A percentile compares a stretch with the other conserved stretches of the same genome.
phyloP scores from a whole-genome alignment of 2,113 vertebrate genomes.

The Macheiramphus alcinus region DNA sequence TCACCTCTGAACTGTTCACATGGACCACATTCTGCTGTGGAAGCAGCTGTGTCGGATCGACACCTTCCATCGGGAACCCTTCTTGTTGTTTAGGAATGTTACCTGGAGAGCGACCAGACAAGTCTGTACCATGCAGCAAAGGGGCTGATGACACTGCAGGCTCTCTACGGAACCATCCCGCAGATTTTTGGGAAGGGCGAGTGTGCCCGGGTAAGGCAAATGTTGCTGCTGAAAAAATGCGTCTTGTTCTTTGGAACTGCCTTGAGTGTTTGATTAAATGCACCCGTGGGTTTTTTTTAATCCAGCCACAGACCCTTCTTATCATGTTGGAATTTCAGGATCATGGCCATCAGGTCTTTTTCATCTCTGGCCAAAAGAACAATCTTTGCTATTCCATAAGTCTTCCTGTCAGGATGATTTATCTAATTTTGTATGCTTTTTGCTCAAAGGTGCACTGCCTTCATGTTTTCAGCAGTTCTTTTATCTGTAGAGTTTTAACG shows the following conservation, averaged over 20 bases:
- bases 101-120: slow-evolving; percentile 95
- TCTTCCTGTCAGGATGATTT: not conserved
- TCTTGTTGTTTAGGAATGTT: slow-evolving; percentile 84
- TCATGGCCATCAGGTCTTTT: not conserved
- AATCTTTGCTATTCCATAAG: not conserved
- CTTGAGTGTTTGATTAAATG: not conserved
- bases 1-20: not conserved
- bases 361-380: not conserved
- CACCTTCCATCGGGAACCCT: not conserved
- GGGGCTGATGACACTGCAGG: slow-evolving; percentile 94
- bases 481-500: not conserved
- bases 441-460: not conserved
- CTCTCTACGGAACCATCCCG: slow-evolving; percentile 94
- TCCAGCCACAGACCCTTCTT: not conserved
- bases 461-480: not conserved
- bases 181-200: slow-evolving; percentile 98
- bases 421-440: not conserved
- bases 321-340: not conserved
- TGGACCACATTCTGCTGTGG: not conserved
- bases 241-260: not conserved
- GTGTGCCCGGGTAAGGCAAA: slow-evolving; percentile 85
- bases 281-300: not conserved
- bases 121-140: slow-evolving; percentile 95
- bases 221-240: not conserved
- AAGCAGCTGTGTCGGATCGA: not conserved